Percentiles rank a stretch among this genome's conserved stretches.
These are phyloP conservation scores for Caenorhabditis inopinata DNA, from an alignment of 1,140 invertebrate species.

Conservation along the genomic window DNA sequence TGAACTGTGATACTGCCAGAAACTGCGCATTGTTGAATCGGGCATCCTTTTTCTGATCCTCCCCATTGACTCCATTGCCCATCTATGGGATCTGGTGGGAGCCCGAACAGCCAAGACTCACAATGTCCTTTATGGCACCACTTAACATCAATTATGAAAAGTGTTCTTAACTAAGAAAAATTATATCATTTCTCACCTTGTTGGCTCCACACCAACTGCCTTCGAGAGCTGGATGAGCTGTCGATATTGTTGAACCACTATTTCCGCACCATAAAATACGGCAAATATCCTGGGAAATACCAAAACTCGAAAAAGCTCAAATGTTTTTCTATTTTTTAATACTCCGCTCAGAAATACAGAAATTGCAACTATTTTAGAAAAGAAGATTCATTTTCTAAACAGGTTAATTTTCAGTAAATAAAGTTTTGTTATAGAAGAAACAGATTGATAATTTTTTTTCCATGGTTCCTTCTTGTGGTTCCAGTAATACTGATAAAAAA, in stretches of 20 bases:
- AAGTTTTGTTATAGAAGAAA: too few species aligned
- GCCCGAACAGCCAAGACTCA: constrained; percentile 40
- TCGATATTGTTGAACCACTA: constrained; percentile 63
- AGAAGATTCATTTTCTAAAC: too few species aligned
- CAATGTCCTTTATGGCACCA: constrained; percentile 65
- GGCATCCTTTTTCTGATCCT: constrained; percentile 59
- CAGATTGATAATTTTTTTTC: too few species aligned
- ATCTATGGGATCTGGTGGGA: constrained; percentile 52
- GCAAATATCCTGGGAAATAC: constrained; percentile 59
- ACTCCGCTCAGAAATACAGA: too few species aligned
- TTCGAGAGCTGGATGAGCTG: constrained; percentile 65
- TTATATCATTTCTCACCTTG: constrained; percentile 45
- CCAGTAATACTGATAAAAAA: too few species aligned
- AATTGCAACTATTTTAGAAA: too few species aligned
- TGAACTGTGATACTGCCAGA: constrained; percentile 61
- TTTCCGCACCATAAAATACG: constrained; percentile 66
- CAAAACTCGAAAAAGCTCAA: too few species aligned
- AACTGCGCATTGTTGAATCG: constrained; percentile 63
- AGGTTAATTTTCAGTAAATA: too few species aligned
- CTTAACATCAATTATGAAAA: constrained; percentile 40
- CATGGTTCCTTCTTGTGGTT: too few species aligned
- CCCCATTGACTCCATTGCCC: constrained; percentile 64
- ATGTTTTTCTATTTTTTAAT: too few species aligned
- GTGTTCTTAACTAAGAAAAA: background rate
- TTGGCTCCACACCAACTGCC: constrained; percentile 62